Evolutionary conservation across 2,888 invertebrate genomes (phyloP).

Genomic region (Tetropium fuscum): DNA sequence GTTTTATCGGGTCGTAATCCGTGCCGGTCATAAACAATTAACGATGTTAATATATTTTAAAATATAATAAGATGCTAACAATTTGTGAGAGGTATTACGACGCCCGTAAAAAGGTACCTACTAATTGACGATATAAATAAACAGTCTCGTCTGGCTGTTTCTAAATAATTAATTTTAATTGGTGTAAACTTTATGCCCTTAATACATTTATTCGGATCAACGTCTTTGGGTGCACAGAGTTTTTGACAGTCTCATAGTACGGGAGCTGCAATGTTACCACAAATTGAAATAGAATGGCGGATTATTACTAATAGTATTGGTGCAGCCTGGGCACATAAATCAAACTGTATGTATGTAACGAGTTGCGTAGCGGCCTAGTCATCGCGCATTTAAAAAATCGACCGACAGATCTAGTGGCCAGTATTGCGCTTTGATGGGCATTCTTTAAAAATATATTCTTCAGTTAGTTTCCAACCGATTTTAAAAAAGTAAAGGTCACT

Average conservation of each 20-base stretch:
- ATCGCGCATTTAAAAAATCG: too few relatives aligned
- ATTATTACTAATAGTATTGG: too few relatives aligned
- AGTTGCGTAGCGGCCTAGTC: too few relatives aligned
- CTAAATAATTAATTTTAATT: conserved; percentile 24
- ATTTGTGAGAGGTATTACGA: conserved; percentile 27
- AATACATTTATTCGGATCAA: conserved; percentile 17
- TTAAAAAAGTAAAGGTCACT: too few relatives aligned
- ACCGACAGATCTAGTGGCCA: too few relatives aligned
- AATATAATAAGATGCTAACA: conserved; percentile 31
- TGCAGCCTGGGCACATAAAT: too few relatives aligned
- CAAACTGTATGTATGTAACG: too few relatives aligned
- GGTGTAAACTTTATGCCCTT: conserved; percentile 14
- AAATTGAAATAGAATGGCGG: too few relatives aligned
- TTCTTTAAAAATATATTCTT: too few relatives aligned
- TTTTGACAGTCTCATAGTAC: background rate
- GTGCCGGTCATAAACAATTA: conserved; percentile 28
- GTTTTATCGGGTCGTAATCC: conserved; percentile 27
- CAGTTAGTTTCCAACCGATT: too few relatives aligned
- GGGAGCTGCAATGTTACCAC: too few relatives aligned
- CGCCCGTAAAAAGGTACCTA: conserved; percentile 22
- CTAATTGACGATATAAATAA: conserved; percentile 26
- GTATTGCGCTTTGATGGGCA: too few relatives aligned
- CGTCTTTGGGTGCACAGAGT: background rate
- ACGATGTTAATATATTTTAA: conserved; percentile 33
- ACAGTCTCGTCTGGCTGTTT: conserved; percentile 13